Evolutionary conservation across 2,113 vertebrate genomes (phyloP), one percentile per base, ranked within the genome.

Genomic region (Salminus brasiliensis): DNA sequence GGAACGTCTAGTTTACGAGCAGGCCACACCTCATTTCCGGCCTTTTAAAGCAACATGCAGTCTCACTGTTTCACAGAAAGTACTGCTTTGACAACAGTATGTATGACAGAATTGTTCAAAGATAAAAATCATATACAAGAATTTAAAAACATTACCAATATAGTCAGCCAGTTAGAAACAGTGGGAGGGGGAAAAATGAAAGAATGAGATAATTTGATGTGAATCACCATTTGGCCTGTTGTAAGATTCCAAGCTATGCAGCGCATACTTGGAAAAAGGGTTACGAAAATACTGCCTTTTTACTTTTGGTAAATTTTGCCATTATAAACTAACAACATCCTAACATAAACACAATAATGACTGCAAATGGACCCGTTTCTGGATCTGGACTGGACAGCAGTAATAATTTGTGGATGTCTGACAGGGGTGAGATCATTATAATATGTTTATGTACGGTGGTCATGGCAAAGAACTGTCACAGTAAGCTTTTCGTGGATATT

Each of bases 171-270:
- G 5, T 34, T 32, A 15, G 18, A 7, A 60, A 34, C 25, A 32
- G 57, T 27, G 4, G 25, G 5, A n/a, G 3, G n/a, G 12, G 23
- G 60, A 18, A 32, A 59, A 32, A 23, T 30, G 16, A 60, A 16
- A n/a, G 27, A 4, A 27, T 53, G n/a, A 27, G 15, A 41, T 23
- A 16, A 75, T 76, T 66, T 34, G 25, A 39, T 7, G 39, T 53
- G 43, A 53, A 34, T 76, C 60, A 76, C 36, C 16, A 76, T 53
- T 53, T 66, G 45, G 74, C 29, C 12, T 49, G 2, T 45, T 12
- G 29, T 18, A 59, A 43, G 9, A 5, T 15, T 62, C 34, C 18
- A 18, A 53, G 13, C 1, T n/a, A 75, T 0, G 25, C 25, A 30
- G 41, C 16, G 32, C 72, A 75, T 15, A 52, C 27, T 74, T 62